Percentiles rank a stretch among this genome's conserved stretches.
Evolutionary conservation across 2,113 vertebrate genomes (phyloP).

Genomic region (Indri indri): DNA sequence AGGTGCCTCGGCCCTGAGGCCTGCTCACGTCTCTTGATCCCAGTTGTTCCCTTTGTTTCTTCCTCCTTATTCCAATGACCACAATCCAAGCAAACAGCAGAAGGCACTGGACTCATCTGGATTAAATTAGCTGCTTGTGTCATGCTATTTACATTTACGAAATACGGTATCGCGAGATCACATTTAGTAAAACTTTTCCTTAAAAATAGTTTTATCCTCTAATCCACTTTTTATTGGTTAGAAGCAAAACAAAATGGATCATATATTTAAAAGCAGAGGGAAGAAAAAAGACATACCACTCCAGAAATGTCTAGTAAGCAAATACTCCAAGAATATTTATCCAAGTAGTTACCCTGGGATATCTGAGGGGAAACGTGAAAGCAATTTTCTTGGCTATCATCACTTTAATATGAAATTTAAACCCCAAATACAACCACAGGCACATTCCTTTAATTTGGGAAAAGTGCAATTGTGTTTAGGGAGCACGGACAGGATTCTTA

Average conservation of each 20-base stretch:
- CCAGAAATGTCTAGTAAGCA: constrained; percentile 63
- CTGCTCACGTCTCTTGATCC: neutral
- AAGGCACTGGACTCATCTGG: constrained; percentile 21
- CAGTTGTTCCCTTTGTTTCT: neutral
- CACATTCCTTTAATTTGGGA: neutral
- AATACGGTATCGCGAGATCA: constrained; percentile 13
- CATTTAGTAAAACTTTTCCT: constrained; percentile 60
- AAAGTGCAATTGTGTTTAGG: neutral
- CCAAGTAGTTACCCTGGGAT: constrained; percentile 46
- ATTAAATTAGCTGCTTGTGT: constrained; percentile 39
- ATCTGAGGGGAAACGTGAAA: constrained; percentile 51
- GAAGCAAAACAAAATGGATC: constrained; percentile 66
- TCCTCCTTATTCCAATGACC: neutral
- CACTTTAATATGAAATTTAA: constrained; percentile 60
- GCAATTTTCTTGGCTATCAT: constrained; percentile 59
- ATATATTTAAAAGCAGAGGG: constrained; percentile 56
- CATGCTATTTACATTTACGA: constrained; percentile 45
- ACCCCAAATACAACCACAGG: neutral
- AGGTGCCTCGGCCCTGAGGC: neutral
- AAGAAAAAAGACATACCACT: constrained; percentile 21
- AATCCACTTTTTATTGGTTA: constrained; percentile 66
- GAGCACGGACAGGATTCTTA: constrained; percentile 67
- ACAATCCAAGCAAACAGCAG: neutral
- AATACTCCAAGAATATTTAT: constrained; percentile 68
- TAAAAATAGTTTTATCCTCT: constrained; percentile 62